Evolutionary conservation across 2,888 invertebrate genomes (phyloP), one percentile per base, ranked within the genome.

Genomic region (Strigamia crassipes): DNA sequence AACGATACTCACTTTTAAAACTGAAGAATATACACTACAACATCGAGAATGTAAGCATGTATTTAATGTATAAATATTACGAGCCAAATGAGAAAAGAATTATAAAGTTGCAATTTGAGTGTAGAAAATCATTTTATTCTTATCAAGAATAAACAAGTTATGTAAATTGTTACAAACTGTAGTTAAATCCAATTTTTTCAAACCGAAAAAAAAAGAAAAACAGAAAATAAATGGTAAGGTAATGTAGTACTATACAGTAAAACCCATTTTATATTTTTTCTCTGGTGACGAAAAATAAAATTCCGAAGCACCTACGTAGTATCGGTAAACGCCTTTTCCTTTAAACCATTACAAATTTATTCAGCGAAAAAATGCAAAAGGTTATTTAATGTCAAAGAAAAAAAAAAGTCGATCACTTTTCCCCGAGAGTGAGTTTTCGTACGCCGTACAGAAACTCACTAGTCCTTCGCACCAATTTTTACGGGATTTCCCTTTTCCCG

Each of bases 401-500:
- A 21, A 61, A 61, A 61, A 31, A 13, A 13, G 8, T 13, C 23
- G 3, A 8, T 31, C 15, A 12, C n/a, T n/a, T 27, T 82, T 80
- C 78, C 23, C 80, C 80, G 80, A 46, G 46, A 66, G 80, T 66
- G 82, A 66, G 42, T 46, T 73, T 21, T 80, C 42, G 23, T n/a
- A 12, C 38, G 61, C 15, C 73, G 38, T 66, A 82, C 10, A 15
- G n/a, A 66, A 80, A 61, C 78, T 83, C 83, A 80, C 88, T 93
- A 92, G 87, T 90, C 80, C 46, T 81, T 90, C 90, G 92, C 93
- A 92, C 93, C 93, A 92, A 93, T 92, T 91, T 92, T 91, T 87
- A 93, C 88, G 83, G 94, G 91, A 90, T 92, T 91, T 88, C 98
- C 98, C 88, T 94, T 94, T 88, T 98, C 97, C 90, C 96, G 98